Evolutionary conservation across 2,113 vertebrate genomes (phyloP).

Genomic region (Lagopus leucura): DNA sequence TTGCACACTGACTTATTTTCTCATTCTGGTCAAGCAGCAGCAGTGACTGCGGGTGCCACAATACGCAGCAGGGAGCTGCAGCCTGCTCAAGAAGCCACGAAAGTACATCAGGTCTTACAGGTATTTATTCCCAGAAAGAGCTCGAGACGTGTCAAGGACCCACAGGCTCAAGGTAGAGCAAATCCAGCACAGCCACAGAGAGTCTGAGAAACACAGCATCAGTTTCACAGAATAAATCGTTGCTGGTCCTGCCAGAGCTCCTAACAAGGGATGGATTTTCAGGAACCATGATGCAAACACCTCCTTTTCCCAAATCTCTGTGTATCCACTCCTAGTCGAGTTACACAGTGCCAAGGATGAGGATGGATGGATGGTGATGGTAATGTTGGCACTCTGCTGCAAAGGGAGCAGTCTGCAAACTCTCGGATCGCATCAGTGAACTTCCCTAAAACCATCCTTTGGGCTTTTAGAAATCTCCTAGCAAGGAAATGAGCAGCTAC

Average conservation of each 20-base stretch:
- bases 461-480: background rate
- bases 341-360: background rate
- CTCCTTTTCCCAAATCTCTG: background rate
- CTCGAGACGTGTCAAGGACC: background rate
- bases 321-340: background rate
- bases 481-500: background rate
- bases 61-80: background rate
- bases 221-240: background rate
- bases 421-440: rapidly evolving
- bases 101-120: too few species aligned
- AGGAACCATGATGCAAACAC: background rate
- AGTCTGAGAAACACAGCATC: background rate
- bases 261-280: background rate
- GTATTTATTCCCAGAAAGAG: background rate
- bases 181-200: background rate
- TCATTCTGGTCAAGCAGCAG: background rate
- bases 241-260: background rate
- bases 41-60: rapidly evolving
- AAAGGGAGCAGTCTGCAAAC: background rate
- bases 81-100: background rate
- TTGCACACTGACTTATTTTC: rapidly evolving
- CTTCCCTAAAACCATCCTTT: rapidly evolving
- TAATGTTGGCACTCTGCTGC: background rate
- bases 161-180: background rate
- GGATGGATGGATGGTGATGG: background rate